A percentile compares a stretch with the other conserved stretches of the same genome.
phyloP scores from a whole-genome alignment of 1,140 invertebrate genomes.

The Aculops lycopersici region DNA sequence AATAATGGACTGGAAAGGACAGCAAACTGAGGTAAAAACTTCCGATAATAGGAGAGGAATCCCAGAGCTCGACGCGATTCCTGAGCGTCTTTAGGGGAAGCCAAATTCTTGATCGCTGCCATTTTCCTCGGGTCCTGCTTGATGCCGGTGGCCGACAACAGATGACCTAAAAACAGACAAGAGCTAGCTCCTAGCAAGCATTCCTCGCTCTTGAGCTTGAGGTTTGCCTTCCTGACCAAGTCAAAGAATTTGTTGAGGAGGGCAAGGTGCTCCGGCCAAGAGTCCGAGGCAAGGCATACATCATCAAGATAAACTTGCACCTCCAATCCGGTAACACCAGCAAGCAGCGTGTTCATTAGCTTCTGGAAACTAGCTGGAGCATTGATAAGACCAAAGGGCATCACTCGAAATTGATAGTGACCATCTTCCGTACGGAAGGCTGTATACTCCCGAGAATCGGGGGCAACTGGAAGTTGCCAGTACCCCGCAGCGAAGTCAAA shows the following conservation, averaged over 20 bases:
- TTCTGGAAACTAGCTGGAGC: constrained; percentile 12
- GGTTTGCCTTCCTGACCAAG: constrained; percentile 5
- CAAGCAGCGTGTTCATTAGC: constrained; percentile 10
- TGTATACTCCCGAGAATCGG: constrained; percentile 2
- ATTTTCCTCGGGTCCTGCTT: constrained; percentile 12
- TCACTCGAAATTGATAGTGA: constrained; percentile 8
- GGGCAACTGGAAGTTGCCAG: constrained; percentile 3
- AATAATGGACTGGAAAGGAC: constrained; percentile 8
- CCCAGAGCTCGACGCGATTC: constrained; percentile 13
- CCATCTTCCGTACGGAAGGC: constrained; percentile 6
- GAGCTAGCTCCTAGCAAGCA: constrained; percentile 3
- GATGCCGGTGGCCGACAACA: constrained; percentile 11
- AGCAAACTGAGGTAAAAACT: constrained; percentile 9
- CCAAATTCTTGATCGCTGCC: constrained; percentile 11
- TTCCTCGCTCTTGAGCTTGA: constrained; percentile 12
- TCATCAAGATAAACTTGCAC: constrained; percentile 13
- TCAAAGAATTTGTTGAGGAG: constrained; percentile 11
- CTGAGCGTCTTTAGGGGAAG: constrained; percentile 11
- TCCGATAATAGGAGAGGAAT: constrained; percentile 9
- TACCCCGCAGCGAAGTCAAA: constrained; percentile 8
- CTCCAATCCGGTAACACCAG: constrained; percentile 1
- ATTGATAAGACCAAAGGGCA: constrained; percentile 11
- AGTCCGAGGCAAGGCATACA: constrained; percentile 9
- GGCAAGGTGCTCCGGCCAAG: constrained; percentile 10
- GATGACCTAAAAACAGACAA: constrained; percentile 8